Percentiles rank a stretch among this genome's conserved stretches.
Evolutionary conservation across 2,797 vertebrate genomes (phyloP).

Genomic region (Smutsia temminckii): DNA sequence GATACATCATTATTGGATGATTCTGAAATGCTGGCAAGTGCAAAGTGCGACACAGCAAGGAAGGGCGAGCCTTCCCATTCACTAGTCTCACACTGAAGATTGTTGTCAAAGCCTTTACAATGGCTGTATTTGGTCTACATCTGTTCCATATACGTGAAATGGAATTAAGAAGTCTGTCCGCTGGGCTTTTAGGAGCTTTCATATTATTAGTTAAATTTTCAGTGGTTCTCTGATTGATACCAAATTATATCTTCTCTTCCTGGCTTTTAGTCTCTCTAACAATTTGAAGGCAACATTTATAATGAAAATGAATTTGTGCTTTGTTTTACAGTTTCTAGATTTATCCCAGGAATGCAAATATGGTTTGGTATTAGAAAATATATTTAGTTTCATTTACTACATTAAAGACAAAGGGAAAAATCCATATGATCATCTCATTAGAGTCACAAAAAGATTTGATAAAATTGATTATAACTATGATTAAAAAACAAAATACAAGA

Average conservation of each 20-base stretch:
- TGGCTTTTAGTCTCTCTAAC: constrained; percentile 20
- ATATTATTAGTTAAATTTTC: constrained; percentile 25
- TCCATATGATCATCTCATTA: constrained; percentile 8
- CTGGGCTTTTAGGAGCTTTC: constrained; percentile 15
- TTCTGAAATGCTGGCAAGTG: background rate
- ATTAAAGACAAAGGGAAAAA: constrained; percentile 32
- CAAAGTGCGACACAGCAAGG: background rate
- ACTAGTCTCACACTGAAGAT: background rate
- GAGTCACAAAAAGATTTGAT: constrained; percentile 3
- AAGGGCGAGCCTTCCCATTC: background rate
- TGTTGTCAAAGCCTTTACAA: background rate
- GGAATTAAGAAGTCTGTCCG: background rate
- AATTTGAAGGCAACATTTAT: constrained; percentile 45
- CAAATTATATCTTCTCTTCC: background rate
- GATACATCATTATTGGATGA: background rate
- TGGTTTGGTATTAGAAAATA: constrained; percentile 39
- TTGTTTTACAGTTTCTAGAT: constrained; percentile 42
- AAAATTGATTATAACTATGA: constrained; percentile 18
- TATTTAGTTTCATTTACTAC: background rate
- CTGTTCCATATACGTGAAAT: background rate
- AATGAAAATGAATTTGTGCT: constrained; percentile 44
- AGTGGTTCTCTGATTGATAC: background rate
- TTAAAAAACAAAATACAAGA: background rate
- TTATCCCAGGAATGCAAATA: constrained; percentile 21
- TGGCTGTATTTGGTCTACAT: background rate